These are phyloP conservation scores for Serranus cabrilla DNA, from an alignment of 2,797 vertebrate genomes.

Conservation along the genomic window DNA sequence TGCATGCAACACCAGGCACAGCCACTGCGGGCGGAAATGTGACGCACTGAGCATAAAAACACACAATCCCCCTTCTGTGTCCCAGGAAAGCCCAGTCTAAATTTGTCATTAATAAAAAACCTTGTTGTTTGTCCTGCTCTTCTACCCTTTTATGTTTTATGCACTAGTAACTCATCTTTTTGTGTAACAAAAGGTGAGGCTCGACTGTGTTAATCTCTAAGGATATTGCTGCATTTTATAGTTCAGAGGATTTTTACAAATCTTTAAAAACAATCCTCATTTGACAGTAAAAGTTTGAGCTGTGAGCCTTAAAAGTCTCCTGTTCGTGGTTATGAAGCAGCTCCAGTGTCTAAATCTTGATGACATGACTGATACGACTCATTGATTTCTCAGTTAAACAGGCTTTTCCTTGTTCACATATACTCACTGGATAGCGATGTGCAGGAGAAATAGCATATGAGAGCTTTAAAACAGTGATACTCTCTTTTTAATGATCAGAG, in stretches of 20 bases:
- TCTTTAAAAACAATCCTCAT: slow-evolving; percentile 41
- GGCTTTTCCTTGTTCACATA: slow-evolving; percentile 15
- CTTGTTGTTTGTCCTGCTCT: background rate
- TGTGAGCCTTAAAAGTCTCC: slow-evolving; percentile 26
- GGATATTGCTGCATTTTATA: slow-evolving; percentile 35
- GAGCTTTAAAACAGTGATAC: slow-evolving; percentile 44
- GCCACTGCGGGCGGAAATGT: slow-evolving; percentile 52
- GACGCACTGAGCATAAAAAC: slow-evolving; percentile 56
- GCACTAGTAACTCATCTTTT: slow-evolving; percentile 3
- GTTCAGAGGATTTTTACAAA: slow-evolving; percentile 28
- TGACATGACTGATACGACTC: slow-evolving; percentile 55
- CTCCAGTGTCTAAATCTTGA: slow-evolving; percentile 56
- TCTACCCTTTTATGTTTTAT: background rate
- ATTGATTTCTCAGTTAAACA: slow-evolving; percentile 45
- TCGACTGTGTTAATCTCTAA: slow-evolving; percentile 6
- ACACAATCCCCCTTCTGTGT: slow-evolving; percentile 54
- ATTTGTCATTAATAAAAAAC: slow-evolving; percentile 37
- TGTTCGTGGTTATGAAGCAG: slow-evolving; percentile 19
- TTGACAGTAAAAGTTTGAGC: slow-evolving; percentile 37
- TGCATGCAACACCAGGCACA: slow-evolving; percentile 64
- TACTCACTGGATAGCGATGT: slow-evolving; percentile 13
- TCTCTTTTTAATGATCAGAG: slow-evolving; percentile 63
- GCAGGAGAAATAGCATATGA: slow-evolving; percentile 25
- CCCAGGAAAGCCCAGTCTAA: slow-evolving; percentile 21
- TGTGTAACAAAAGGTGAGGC: slow-evolving; percentile 8